Conservation (phyloP, 2,888 invertebrate species). For the Diadegma fenestrale region DNA sequence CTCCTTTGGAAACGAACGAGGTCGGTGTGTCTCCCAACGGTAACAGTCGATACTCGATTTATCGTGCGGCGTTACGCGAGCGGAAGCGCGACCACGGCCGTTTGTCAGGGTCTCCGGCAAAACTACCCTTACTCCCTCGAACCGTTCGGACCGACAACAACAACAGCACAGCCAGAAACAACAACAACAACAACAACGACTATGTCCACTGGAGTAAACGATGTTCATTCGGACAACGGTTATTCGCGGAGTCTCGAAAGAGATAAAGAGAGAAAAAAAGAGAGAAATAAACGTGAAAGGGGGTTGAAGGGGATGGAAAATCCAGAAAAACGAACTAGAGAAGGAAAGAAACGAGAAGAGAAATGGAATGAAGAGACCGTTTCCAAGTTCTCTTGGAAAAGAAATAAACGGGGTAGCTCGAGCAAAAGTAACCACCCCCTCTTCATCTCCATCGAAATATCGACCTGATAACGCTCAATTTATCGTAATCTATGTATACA, state of each 20-base stretch:
- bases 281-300: constrained; percentile 15
- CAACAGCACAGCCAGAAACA: constrained; percentile 31
- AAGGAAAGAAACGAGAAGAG: constrained; percentile 25
- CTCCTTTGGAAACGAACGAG: constrained; percentile 60
- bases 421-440: not conserved
- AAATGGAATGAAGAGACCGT: not conserved
- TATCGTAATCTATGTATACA: constrained; percentile 33
- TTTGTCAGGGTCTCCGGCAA: constrained; percentile 61
- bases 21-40: constrained; percentile 57
- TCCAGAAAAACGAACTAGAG: constrained; percentile 6
- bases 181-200: constrained; percentile 18
- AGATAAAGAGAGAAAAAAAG: constrained; percentile 44
- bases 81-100: constrained; percentile 68
- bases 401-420: constrained; percentile 44
- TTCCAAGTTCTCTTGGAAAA: constrained; percentile 6
- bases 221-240: constrained; percentile 45
- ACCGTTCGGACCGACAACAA: constrained; percentile 30
- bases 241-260: not conserved
- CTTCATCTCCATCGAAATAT: constrained; percentile 21
- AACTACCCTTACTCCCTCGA: constrained; percentile 32
- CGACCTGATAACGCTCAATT: constrained; percentile 31
- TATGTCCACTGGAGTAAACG: constrained; percentile 29
- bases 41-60: constrained; percentile 71
- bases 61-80: constrained; percentile 69
- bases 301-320: constrained; percentile 25